phyloP scores from a whole-genome alignment of 2,888 invertebrate species.

The Amphipyra berbera region DNA sequence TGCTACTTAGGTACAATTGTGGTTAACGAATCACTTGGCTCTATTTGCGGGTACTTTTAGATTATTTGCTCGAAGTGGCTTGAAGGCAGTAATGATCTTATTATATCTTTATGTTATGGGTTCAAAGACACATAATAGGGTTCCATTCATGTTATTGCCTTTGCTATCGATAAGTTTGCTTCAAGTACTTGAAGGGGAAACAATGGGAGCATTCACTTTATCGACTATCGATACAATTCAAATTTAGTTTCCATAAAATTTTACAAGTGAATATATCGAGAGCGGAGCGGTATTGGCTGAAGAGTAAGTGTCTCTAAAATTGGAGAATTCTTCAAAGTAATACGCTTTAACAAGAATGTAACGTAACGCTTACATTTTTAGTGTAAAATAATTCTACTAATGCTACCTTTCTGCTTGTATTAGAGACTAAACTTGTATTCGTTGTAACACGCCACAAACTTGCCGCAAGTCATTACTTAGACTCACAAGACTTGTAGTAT shows the following conservation, averaged over 20 bases:
- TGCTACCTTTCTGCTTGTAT: conserved; percentile 1
- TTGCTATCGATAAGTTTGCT: conserved; percentile 27
- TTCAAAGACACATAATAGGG: conserved; percentile 36
- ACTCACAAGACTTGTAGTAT: conserved; percentile 13
- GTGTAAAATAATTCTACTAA: conserved; percentile 11
- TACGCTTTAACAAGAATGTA: background rate
- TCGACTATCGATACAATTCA: conserved; percentile 42
- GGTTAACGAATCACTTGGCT: conserved; percentile 43
- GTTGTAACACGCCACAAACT: conserved; percentile 13
- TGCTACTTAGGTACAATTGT: conserved; percentile 30
- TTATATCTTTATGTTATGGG: conserved; percentile 21
- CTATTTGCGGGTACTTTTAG: conserved; percentile 23
- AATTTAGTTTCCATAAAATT: conserved; percentile 38
- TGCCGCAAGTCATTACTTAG: conserved; percentile 46
- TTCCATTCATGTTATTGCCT: conserved; percentile 21
- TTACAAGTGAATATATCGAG: conserved; percentile 18
- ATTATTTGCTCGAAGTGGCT: conserved; percentile 11
- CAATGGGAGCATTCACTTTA: conserved; percentile 39
- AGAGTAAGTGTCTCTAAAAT: conserved; percentile 1
- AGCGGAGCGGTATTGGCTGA: conserved; percentile 11
- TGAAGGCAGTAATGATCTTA: conserved; percentile 29
- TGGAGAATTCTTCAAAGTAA: conserved; percentile 4
- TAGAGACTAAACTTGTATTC: conserved; percentile 8
- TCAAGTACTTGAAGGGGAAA: conserved; percentile 9
- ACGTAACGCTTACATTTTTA: background rate